Conservation (phyloP, 2,888 invertebrate genomes). For the Fragum fragum region DNA sequence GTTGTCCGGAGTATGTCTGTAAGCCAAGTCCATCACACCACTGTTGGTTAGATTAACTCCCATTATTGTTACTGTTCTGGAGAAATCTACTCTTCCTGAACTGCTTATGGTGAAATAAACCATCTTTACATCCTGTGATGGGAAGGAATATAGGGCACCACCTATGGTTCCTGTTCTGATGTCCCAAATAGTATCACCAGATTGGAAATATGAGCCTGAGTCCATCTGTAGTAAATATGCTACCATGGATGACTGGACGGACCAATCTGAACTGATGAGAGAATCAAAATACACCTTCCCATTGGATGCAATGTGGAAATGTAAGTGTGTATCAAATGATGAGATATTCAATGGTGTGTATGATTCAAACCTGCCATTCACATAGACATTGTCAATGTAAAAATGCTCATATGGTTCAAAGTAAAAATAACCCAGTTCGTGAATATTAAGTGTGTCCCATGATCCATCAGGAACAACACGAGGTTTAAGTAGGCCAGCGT, state of each 20-base stretch:
- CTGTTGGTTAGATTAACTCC: conserved; percentile 43
- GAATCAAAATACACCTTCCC: conserved; percentile 64
- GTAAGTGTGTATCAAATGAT: conserved; percentile 25
- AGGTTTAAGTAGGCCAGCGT: conserved; percentile 65
- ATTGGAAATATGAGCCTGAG: conserved; percentile 56
- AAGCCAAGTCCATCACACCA: conserved; percentile 67
- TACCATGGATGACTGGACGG: conserved; percentile 47
- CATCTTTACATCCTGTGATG: conserved; percentile 50
- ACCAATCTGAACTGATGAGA: conserved; percentile 47
- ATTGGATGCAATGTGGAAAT: conserved; percentile 43
- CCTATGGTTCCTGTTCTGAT: conserved; percentile 42
- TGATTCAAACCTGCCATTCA: conserved; percentile 62
- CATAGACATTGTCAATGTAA: conserved; percentile 53
- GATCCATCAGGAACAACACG: conserved; percentile 50
- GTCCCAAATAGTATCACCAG: conserved; percentile 62
- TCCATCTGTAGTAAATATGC: conserved; percentile 52
- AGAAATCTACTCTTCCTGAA: conserved; percentile 57
- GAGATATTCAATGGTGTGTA: conserved; percentile 56
- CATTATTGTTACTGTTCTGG: conserved; percentile 49
- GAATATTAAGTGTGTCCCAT: conserved; percentile 70
- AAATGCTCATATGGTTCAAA: conserved; percentile 70
- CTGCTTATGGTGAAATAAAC: conserved; percentile 45
- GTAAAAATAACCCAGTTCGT: conserved; percentile 56
- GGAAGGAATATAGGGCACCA: conserved; percentile 55
- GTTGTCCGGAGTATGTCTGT: conserved; percentile 57